Evolutionary conservation across 2,888 invertebrate genomes (phyloP).

Genomic region (Drosophila imparisetae): DNA sequence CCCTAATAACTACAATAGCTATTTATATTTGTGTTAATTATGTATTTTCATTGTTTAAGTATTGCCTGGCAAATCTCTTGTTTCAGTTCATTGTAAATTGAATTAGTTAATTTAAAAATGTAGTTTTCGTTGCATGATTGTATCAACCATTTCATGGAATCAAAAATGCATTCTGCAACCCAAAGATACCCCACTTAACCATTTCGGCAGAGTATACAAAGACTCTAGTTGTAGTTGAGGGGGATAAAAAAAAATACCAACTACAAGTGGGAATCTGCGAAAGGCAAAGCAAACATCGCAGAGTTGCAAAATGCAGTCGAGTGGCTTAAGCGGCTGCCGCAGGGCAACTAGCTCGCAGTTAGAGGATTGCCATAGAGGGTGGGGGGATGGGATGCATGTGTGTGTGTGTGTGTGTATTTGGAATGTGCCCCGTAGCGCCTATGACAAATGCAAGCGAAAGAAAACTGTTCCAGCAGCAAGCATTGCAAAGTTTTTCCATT

Average conservation of each 20-base stretch:
- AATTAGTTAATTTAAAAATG: neutral
- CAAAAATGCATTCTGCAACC: neutral
- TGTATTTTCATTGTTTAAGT: neutral
- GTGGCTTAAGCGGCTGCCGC: conserved; percentile 59
- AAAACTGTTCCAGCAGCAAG: conserved; percentile 55
- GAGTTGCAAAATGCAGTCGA: conserved; percentile 66
- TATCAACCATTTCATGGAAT: too few relatives aligned
- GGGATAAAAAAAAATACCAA: conserved; percentile 25
- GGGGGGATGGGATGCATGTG: neutral
- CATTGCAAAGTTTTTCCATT: conserved; percentile 71
- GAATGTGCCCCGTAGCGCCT: conserved; percentile 44
- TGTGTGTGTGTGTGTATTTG: neutral
- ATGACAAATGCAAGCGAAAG: conserved; percentile 58
- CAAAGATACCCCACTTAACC: neutral
- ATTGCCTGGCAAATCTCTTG: neutral
- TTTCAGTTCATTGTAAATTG: neutral
- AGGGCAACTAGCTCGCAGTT: conserved; percentile 48
- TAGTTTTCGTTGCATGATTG: neutral
- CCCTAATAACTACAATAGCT: neutral
- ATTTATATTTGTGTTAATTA: neutral
- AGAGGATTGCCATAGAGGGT: conserved; percentile 13
- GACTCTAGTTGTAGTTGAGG: conserved; percentile 23
- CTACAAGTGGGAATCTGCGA: conserved; percentile 44
- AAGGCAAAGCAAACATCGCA: conserved; percentile 64
- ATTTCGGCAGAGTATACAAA: conserved; percentile 34